Evolutionary conservation across 2,113 vertebrate genomes (phyloP).

Genomic region (Pogona vitticeps): DNA sequence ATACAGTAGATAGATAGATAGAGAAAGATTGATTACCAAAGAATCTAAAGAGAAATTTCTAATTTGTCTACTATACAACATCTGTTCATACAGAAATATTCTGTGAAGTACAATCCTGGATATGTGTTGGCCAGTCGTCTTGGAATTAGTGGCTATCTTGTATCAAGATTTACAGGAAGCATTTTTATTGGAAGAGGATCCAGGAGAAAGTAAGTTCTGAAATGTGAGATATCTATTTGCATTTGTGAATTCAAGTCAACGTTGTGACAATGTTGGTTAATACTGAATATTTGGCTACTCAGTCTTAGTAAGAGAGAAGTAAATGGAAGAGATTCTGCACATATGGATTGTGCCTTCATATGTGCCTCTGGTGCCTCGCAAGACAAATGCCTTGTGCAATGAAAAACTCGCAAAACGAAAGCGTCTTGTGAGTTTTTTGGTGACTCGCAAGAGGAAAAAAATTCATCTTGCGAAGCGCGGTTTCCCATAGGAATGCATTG

Average conservation of each 20-base stretch:
- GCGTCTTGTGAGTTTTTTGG: too few species aligned
- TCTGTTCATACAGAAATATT: slow-evolving; percentile 89
- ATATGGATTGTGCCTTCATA: neutral
- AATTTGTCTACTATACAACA: slow-evolving; percentile 51
- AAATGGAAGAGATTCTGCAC: neutral
- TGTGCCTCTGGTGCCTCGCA: neutral
- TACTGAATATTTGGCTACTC: neutral
- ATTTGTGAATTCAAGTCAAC: neutral
- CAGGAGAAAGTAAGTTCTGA: slow-evolving; percentile 89
- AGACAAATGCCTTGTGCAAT: too few species aligned
- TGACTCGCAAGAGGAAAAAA: too few species aligned
- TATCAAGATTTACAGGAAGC: slow-evolving; percentile 98
- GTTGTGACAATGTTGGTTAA: neutral
- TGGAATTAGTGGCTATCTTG: slow-evolving; percentile 93
- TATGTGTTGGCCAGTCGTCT: slow-evolving; percentile 95
- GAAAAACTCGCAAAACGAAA: too few species aligned
- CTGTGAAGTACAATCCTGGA: slow-evolving; percentile 95
- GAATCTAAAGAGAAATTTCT: neutral
- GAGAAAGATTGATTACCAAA: neutral
- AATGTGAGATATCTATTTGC: slow-evolving; percentile 20
- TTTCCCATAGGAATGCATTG: too few species aligned
- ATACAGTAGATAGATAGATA: too few species aligned
- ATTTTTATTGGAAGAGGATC: slow-evolving; percentile 97
- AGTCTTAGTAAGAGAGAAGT: neutral
- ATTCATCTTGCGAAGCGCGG: too few species aligned